Evolutionary conservation across 2,888 invertebrate species (phyloP).

Genomic region (Didymodactylos carnosus): DNA sequence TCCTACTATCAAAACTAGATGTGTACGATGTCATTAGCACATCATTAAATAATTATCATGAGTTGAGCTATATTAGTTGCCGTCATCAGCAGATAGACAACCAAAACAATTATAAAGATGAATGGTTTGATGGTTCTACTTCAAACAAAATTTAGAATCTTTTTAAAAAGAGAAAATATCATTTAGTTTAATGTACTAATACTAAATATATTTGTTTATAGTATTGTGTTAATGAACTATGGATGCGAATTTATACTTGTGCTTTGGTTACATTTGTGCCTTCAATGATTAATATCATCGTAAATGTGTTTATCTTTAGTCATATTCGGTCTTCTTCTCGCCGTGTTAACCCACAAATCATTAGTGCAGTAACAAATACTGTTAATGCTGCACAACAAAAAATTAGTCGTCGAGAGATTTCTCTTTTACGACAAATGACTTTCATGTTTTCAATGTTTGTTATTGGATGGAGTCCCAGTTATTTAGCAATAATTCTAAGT

Average conservation of each 20-base stretch:
- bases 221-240: neutral
- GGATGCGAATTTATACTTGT: neutral
- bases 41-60: too few relatives aligned
- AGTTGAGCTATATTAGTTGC: too few relatives aligned
- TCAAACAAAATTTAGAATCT: too few relatives aligned
- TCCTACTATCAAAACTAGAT: too few relatives aligned
- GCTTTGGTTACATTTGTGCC: neutral
- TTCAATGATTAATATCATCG: neutral
- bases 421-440: neutral
- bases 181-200: too few relatives aligned
- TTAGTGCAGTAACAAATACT: neutral
- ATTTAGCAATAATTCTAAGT: too few relatives aligned
- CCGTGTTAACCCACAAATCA: neutral
- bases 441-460: neutral
- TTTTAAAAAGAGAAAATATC: too few relatives aligned
- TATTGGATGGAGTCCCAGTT: neutral
- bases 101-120: too few relatives aligned
- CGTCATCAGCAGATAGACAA: too few relatives aligned
- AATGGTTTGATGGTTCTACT: too few relatives aligned
- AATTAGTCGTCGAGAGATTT: neutral
- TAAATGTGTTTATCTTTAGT: neutral
- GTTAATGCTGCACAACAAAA: neutral
- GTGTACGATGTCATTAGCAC: too few relatives aligned
- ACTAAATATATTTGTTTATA: neutral
- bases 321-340: neutral